Conservation (phyloP, 2,888 invertebrate species). For the Drosophila algonquin region DNA sequence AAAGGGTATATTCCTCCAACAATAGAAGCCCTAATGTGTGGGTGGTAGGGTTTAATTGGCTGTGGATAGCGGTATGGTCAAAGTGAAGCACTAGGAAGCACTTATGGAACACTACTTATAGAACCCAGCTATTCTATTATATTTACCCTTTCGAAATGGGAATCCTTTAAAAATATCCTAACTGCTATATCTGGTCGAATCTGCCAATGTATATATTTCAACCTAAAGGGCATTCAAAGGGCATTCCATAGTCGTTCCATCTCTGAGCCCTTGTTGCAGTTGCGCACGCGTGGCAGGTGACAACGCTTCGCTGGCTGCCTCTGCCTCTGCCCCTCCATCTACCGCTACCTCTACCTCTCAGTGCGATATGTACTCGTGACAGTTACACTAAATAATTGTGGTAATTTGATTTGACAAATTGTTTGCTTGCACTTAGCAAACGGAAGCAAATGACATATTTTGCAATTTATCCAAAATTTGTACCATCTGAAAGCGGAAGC, state of each 20-base stretch:
- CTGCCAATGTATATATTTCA: no score
- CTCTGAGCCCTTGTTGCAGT: conserved; percentile 14
- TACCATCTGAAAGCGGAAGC: conserved; percentile 48
- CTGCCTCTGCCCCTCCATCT: conserved; percentile 2
- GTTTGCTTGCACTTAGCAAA: conserved; percentile 69
- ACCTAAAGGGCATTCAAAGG: background rate
- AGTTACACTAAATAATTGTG: conserved; percentile 65
- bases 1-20: background rate
- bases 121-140: no score
- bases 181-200: no score
- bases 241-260: background rate
- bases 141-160: no score
- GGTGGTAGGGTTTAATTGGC: no score
- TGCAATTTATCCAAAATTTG: conserved; percentile 55
- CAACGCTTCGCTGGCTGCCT: conserved; percentile 45
- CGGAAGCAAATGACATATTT: conserved; percentile 48
- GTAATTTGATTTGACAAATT: conserved; percentile 78
- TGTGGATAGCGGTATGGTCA: no score
- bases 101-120: no score
- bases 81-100: no score
- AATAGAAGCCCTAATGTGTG: no score
- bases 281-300: conserved; percentile 47
- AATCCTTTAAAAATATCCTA: no score
- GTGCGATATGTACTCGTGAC: conserved; percentile 48
- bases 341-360: background rate